Conservation (phyloP, 2,113 vertebrate genomes). For the Loxodonta africana region DNA sequence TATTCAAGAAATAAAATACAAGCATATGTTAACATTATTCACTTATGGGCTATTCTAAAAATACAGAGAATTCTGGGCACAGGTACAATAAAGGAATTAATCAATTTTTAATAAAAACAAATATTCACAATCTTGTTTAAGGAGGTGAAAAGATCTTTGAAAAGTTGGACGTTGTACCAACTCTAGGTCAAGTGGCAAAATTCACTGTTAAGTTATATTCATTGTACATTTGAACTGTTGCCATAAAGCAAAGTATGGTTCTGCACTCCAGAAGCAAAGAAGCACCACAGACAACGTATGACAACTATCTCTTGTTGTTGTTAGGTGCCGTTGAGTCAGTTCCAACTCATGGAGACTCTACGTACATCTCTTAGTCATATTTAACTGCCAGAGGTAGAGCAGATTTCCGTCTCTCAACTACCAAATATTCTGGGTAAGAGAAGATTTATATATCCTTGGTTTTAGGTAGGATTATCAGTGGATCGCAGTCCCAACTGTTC, state of each 20-base stretch:
- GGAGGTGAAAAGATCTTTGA: background rate
- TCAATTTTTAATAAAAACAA: slow-evolving; percentile 54
- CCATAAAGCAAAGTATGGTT: background rate
- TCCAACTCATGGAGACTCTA: too few relatives aligned
- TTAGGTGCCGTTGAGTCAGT: too few relatives aligned
- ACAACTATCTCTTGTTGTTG: too few relatives aligned
- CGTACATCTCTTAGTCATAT: background rate
- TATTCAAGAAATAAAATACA: slow-evolving; percentile 60
- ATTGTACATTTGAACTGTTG: background rate
- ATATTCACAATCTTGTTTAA: slow-evolving; percentile 18
- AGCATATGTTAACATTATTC: slow-evolving; percentile 56
- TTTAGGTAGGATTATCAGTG: background rate
- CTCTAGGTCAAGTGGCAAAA: background rate
- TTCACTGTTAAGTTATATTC: background rate
- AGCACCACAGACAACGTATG: background rate
- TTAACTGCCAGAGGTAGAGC: background rate
- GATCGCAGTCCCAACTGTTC: background rate
- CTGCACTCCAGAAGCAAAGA: background rate
- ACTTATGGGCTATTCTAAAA: slow-evolving; percentile 36
- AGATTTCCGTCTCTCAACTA: background rate
- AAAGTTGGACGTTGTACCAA: background rate
- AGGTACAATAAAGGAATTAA: slow-evolving; percentile 1
- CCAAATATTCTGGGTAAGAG: background rate
- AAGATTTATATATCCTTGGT: background rate
- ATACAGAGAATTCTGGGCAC: slow-evolving; percentile 28